Evolutionary conservation across 2,888 invertebrate genomes (phyloP).

Genomic region (Lasioglossum leucozonium): DNA sequence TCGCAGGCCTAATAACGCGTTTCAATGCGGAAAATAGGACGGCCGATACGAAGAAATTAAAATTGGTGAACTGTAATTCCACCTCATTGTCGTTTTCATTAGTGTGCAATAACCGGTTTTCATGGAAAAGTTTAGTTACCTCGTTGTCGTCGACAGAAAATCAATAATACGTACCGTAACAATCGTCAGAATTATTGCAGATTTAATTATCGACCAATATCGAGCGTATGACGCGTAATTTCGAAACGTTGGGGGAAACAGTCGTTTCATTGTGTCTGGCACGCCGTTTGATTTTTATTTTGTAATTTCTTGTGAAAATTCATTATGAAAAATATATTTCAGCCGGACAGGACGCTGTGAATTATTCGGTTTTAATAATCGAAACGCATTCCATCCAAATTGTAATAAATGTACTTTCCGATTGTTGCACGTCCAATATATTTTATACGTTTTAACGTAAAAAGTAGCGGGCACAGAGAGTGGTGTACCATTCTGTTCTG

Average conservation of each 20-base stretch:
- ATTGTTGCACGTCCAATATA: neutral
- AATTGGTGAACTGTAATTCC: conserved; percentile 1
- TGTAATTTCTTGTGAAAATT: neutral
- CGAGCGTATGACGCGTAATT: conserved; percentile 13
- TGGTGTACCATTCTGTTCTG: neutral
- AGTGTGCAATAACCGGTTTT: neutral
- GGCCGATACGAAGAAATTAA: conserved; percentile 3
- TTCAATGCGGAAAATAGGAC: conserved; percentile 3
- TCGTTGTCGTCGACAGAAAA: conserved; percentile 27
- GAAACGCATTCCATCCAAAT: neutral
- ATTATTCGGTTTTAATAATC: neutral
- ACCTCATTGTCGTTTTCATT: neutral
- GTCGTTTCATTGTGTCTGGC: neutral
- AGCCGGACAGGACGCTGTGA: neutral
- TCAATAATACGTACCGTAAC: conserved; percentile 12
- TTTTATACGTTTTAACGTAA: neutral
- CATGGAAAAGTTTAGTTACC: neutral
- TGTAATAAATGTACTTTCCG: neutral
- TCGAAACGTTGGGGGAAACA: neutral
- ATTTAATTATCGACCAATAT: conserved; percentile 22
- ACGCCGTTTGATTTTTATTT: conserved; percentile 14
- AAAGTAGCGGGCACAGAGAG: neutral
- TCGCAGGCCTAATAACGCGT: neutral
- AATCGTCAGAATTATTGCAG: conserved; percentile 31
- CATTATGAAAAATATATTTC: neutral